phyloP scores from a whole-genome alignment of 2,888 invertebrate species.

The Patella depressa region DNA sequence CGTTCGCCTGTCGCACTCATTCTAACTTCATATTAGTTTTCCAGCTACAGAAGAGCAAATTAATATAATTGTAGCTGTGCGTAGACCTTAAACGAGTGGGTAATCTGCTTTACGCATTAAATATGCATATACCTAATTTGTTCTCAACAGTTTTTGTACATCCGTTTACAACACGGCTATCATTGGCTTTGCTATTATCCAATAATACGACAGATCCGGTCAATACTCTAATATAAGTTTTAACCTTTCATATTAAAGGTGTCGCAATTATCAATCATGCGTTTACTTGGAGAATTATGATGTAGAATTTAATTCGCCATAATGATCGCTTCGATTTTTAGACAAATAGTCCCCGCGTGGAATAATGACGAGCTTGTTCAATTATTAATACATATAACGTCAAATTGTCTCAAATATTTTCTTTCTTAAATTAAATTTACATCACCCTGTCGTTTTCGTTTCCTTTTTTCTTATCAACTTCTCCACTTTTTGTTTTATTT shows the following conservation, averaged over 20 bases:
- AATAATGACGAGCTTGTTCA: not conserved
- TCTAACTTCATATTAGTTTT: constrained; percentile 13
- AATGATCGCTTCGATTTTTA: not conserved
- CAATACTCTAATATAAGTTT: constrained; percentile 10
- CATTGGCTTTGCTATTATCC: not conserved
- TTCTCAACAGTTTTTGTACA: constrained; percentile 5
- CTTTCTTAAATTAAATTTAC: constrained; percentile 1
- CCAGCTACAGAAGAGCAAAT: not conserved
- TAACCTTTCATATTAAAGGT: constrained; percentile 6
- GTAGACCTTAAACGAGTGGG: constrained; percentile 10
- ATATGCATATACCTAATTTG: constrained; percentile 11
- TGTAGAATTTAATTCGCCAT: constrained; percentile 3
- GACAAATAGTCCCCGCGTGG: not conserved
- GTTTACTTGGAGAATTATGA: constrained; percentile 7
- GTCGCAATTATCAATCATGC: constrained; percentile 7
- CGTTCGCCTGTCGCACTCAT: constrained; percentile 1
- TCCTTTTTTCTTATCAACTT: not conserved
- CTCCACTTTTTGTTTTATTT: not conserved
- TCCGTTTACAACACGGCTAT: not conserved
- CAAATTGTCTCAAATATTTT: constrained; percentile 2
- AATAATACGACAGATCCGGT: not conserved
- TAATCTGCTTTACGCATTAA: constrained; percentile 12
- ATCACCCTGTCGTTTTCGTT: not conserved
- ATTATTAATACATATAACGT: constrained; percentile 10
- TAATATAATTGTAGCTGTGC: constrained; percentile 7